Evolutionary conservation across 1,140 invertebrate species (phyloP).

Genomic region (Lepidurus packardi): DNA sequence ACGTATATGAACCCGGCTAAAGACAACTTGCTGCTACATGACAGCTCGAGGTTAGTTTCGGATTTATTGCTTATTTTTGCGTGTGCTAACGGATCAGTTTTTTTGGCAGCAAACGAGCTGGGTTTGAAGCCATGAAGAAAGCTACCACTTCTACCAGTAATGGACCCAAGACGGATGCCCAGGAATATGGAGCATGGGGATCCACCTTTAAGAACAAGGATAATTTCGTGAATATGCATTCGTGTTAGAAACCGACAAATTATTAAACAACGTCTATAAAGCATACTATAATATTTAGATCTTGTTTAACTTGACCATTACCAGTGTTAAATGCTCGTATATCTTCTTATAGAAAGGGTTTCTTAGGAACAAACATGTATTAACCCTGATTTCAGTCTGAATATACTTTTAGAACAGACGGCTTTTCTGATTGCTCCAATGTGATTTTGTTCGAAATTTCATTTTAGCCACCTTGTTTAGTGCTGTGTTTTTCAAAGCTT

Average conservation of each 20-base stretch:
- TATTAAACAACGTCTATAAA: neutral
- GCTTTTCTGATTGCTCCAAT: too few species aligned
- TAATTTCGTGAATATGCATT: slow-evolving; percentile 62
- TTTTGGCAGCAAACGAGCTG: slow-evolving; percentile 40
- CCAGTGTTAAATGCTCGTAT: too few species aligned
- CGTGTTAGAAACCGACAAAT: slow-evolving; percentile 47
- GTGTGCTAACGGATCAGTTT: slow-evolving; percentile 30
- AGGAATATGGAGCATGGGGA: slow-evolving; percentile 60
- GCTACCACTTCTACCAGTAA: slow-evolving; percentile 23
- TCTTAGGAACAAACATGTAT: too few species aligned
- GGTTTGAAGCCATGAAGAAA: slow-evolving; percentile 41
- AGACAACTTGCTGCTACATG: neutral
- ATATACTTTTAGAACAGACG: too few species aligned
- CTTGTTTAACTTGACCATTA: neutral
- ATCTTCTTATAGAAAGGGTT: too few species aligned
- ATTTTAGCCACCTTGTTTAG: too few species aligned
- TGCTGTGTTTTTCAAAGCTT: too few species aligned
- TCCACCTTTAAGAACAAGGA: slow-evolving; percentile 63
- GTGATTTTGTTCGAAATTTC: too few species aligned
- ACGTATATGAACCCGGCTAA: slow-evolving; percentile 1
- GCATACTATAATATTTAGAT: neutral
- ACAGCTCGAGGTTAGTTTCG: slow-evolving; percentile 6
- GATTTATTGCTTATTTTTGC: slow-evolving; percentile 25
- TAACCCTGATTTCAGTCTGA: too few species aligned
- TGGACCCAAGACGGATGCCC: slow-evolving; percentile 31